These are phyloP conservation scores for Notiomystis cincta DNA, from an alignment of 2,113 vertebrate species.

Conservation along the genomic window DNA sequence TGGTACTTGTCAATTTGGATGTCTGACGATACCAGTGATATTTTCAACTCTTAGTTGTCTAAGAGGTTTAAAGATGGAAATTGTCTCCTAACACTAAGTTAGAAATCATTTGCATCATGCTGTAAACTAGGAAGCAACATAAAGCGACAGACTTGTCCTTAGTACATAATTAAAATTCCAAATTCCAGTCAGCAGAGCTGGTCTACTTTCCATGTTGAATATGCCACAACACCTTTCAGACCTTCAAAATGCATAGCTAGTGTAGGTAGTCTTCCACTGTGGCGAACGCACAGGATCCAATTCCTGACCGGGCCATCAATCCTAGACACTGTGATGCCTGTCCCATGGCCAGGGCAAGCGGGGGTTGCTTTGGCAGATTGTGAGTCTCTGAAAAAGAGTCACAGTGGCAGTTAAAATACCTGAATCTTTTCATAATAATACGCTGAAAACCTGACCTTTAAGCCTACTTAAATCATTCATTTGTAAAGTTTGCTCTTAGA, in stretches of 20 bases:
- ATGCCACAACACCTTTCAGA: constrained; percentile 39
- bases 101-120: constrained; percentile 91
- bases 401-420: background rate
- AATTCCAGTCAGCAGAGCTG: constrained; percentile 79
- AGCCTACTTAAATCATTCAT: background rate
- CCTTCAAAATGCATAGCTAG: constrained; percentile 80
- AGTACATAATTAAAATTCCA: constrained; percentile 79
- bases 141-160: constrained; percentile 86
- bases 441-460: background rate
- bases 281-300: constrained; percentile 95
- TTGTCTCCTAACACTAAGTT: constrained; percentile 82
- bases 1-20: constrained; percentile 65
- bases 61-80: constrained; percentile 81
- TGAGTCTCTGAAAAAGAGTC: constrained; percentile 84
- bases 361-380: constrained; percentile 98
- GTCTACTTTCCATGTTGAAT: constrained; percentile 68
- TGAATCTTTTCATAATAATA: rapidly evolving
- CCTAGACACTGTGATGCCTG: constrained; percentile 95
- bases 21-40: constrained; percentile 72
- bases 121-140: constrained; percentile 92
- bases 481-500: background rate
- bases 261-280: constrained; percentile 97
- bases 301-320: constrained; percentile 95
- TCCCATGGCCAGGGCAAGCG: constrained; percentile 92
- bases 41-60: constrained; percentile 74